Base-by-base conservation (phyloP, 2,113 vertebrate genomes). In the Phylloscopus trochilus region DNA sequence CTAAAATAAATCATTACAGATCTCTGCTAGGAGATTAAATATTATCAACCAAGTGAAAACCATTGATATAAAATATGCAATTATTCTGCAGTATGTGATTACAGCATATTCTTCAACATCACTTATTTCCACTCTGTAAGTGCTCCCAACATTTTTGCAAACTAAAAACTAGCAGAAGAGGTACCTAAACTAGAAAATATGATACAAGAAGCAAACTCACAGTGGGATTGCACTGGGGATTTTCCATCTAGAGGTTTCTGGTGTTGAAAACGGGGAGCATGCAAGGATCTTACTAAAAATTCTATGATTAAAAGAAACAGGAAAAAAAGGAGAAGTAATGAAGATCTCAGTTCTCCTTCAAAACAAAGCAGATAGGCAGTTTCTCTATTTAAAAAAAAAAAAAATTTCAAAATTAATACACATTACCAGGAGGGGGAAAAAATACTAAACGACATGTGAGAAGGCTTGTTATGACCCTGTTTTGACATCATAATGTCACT, bases 1-100 rank as follows among this genome's bases (percentile, higher is more conserved):
- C 76, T 97, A 93, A 96, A 96, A 95, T 62, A 44, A 76, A 64
- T 83, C 90, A 90, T 96, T 95, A 93, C 60, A 81, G 83, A 97
- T 97, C 88, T 93, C 92, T 90, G 60, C 82, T 30, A 93, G 23
- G 62, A 93, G 92, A 97, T 95, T 87, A 97, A 94, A 75, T 83
- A 94, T 68, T 95, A 96, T 75, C 90, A 88, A 90, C 76, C 77
- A 83, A 90, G 69, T 92, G 88, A 96, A 96, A 95, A 75, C 10
- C 56, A 69, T 39, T 73, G 64, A 90, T 95, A 95, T 39, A 93
- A 95, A 94, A 86, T 87, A 94, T 15, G 56, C 37, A 92, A 96
- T 97, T 96, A 94, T 95, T 88, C 66, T 84, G 83, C 58, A 92
- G 35, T 56, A 49, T 80, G 46, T 93, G 79, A 95, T 94, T 94